These are phyloP conservation scores for Ceuthmochares aereus DNA, from an alignment of 2,113 vertebrate genomes.

Conservation along the genomic window DNA sequence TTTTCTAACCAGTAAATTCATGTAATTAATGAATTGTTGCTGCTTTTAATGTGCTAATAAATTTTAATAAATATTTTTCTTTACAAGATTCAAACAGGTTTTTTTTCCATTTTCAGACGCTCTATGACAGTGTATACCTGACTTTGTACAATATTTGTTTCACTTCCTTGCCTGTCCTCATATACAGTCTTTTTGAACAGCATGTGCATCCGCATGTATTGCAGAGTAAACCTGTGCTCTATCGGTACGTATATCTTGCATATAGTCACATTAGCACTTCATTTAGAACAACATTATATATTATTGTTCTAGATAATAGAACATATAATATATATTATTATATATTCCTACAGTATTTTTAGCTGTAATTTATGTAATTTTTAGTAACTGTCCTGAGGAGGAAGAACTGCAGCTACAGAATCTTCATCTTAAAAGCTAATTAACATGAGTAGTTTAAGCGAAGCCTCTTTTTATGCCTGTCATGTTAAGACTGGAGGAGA, in stretches of 20 bases:
- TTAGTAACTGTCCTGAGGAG: neutral
- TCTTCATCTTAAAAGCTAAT: neutral
- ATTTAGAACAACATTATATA: neutral
- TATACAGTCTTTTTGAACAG: slow-evolving; percentile 98
- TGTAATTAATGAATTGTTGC: fast-evolving
- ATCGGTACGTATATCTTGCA: slow-evolving; percentile 79
- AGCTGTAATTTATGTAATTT: neutral
- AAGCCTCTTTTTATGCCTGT: neutral
- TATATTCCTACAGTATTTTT: neutral
- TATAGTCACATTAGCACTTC: fast-evolving
- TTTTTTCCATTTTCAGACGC: slow-evolving; percentile 84
- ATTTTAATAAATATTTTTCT: neutral
- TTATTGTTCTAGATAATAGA: too few relatives aligned
- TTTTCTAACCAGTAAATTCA: neutral
- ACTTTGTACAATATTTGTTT: slow-evolving; percentile 99
- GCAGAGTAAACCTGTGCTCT: slow-evolving; percentile 92
- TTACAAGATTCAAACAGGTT: neutral
- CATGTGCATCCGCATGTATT: slow-evolving; percentile 93
- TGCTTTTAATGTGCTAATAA: neutral
- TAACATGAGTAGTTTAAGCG: neutral
- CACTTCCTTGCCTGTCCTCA: slow-evolving; percentile 97
- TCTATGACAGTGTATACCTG: slow-evolving; percentile 98
- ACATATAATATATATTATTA: too few relatives aligned
- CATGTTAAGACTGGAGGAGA: neutral
- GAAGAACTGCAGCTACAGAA: neutral